phyloP scores from a whole-genome alignment of 2,113 vertebrate species.

The Albula glossodonta region DNA sequence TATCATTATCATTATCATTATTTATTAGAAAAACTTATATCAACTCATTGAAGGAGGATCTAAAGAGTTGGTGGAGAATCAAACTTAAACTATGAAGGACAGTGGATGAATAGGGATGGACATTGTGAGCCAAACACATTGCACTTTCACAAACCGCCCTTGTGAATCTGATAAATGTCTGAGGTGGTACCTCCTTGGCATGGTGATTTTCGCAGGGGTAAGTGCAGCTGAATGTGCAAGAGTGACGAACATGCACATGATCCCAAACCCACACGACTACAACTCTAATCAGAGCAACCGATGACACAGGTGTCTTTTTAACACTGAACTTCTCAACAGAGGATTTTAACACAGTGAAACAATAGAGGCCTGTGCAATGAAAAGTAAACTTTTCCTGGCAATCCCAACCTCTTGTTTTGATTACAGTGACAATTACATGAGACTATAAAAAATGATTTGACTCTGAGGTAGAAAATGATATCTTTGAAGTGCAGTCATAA shows the following conservation, averaged over 20 bases:
- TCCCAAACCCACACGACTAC: not conserved
- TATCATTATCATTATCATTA: no score
- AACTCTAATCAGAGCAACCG: not conserved
- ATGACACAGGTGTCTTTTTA: not conserved
- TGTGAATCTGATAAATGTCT: no score
- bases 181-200: no score
- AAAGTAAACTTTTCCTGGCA: not conserved
- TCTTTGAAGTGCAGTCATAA: slow-evolving; percentile 43
- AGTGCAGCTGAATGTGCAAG: not conserved
- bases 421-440: slow-evolving; percentile 31
- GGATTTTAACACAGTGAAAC: slow-evolving; percentile 4
- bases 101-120: no score
- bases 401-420: slow-evolving; percentile 19
- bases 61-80: no score
- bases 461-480: slow-evolving; percentile 33
- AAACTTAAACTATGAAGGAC: no score
- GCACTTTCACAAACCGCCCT: no score
- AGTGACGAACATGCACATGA: not conserved
- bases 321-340: not conserved
- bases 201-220: no score
- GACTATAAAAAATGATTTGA: slow-evolving; percentile 27
- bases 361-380: not conserved
- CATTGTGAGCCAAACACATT: no score
- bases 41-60: no score
- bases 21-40: no score